Evolutionary conservation across 2,113 vertebrate genomes (phyloP).

Genomic region (Lates calcarifer): DNA sequence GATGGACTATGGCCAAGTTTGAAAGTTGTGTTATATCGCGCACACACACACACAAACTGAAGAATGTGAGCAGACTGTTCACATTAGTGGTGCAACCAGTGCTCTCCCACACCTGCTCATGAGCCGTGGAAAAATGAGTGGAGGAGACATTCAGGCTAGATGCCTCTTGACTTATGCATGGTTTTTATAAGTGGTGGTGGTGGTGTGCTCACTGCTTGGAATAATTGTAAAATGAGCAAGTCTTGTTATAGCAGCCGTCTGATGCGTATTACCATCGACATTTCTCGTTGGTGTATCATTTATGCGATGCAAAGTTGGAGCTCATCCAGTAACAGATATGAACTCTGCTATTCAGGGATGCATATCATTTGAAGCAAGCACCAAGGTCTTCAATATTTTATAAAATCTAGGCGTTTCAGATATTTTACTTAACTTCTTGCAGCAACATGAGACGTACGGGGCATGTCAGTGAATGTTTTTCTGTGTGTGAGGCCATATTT

Average conservation of each 20-base stretch:
- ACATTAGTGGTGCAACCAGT: constrained; percentile 31
- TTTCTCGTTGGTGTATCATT: constrained; percentile 53
- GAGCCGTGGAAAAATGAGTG: constrained; percentile 16
- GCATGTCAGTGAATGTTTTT: neutral
- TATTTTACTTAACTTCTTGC: constrained; percentile 9
- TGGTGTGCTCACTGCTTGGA: constrained; percentile 55
- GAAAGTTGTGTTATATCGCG: neutral
- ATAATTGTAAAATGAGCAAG: constrained; percentile 69
- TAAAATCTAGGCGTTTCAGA: constrained; percentile 1
- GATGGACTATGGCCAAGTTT: constrained; percentile 33
- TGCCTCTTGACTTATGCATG: constrained; percentile 64
- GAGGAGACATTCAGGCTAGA: constrained; percentile 17
- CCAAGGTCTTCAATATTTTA: constrained; percentile 57
- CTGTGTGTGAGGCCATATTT: neutral
- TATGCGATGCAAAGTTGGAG: constrained; percentile 56
- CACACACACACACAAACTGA: constrained; percentile 18
- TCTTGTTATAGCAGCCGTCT: constrained; percentile 64
- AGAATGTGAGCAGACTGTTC: constrained; percentile 10
- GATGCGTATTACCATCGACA: constrained; percentile 52
- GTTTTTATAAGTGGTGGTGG: constrained; percentile 41
- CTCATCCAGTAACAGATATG: constrained; percentile 42
- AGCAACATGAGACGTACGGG: neutral
- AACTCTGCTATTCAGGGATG: constrained; percentile 48
- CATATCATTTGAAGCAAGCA: constrained; percentile 53
- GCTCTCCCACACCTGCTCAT: constrained; percentile 25